Evolutionary conservation across 2,888 invertebrate species (phyloP).

Genomic region (Quadriops clusia): DNA sequence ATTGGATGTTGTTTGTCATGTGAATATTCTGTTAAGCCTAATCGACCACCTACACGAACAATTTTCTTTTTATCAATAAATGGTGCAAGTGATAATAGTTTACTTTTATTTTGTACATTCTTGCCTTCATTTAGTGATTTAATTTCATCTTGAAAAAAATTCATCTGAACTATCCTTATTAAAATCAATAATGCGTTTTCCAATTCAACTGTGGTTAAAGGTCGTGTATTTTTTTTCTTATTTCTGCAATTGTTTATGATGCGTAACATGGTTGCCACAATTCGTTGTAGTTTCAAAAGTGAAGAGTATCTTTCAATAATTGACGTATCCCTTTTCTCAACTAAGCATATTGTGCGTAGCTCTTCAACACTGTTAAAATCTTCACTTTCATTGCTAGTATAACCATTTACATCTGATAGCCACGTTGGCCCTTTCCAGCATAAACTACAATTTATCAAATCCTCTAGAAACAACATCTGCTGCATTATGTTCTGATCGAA

Average conservation of each 20-base stretch:
- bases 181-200: constrained; percentile 4
- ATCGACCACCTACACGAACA: constrained; percentile 6
- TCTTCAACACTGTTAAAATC: no score
- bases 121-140: constrained; percentile 5
- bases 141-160: constrained; percentile 8
- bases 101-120: neutral
- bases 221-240: neutral
- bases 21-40: neutral
- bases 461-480: constrained; percentile 8
- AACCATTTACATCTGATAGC: no score
- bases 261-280: constrained; percentile 2
- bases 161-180: constrained; percentile 4
- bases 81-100: constrained; percentile 1
- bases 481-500: constrained; percentile 8
- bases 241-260: neutral
- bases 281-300: constrained; percentile 5
- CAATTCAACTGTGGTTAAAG: constrained; percentile 5
- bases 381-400: constrained; percentile 1
- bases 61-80: constrained; percentile 6
- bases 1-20: constrained; percentile 6
- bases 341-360: no score
- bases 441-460: constrained; percentile 1
- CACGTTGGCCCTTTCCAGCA: constrained; percentile 6
- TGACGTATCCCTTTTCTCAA: neutral
- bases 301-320: constrained; percentile 5